These are phyloP conservation scores for Drosophila biarmipes DNA, from an alignment of 1,140 invertebrate species.

Conservation along the genomic window DNA sequence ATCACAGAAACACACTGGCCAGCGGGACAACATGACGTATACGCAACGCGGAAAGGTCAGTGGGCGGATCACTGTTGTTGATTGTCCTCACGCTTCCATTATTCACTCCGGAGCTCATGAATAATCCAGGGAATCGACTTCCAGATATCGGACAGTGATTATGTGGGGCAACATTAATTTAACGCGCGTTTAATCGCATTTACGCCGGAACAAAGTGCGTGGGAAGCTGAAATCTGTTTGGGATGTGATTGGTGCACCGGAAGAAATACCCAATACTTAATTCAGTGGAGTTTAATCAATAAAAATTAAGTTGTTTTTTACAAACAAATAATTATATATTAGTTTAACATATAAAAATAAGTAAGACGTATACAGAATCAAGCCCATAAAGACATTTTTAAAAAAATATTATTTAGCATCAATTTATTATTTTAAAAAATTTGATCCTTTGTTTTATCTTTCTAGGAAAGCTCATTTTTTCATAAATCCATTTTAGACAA, in stretches of 20 bases:
- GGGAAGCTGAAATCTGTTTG: conserved; percentile 12
- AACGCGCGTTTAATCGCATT: conserved; percentile 36
- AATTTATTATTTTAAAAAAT: too few relatives aligned
- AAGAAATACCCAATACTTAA: not conserved
- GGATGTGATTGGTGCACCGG: conserved; percentile 2
- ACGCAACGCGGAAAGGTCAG: conserved; percentile 50
- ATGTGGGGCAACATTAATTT: conserved; percentile 52
- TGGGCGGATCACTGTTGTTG: conserved; percentile 16
- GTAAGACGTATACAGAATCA: too few relatives aligned
- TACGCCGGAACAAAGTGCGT: conserved; percentile 28
- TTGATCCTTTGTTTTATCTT: too few relatives aligned
- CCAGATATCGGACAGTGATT: conserved; percentile 59
- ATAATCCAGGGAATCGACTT: conserved; percentile 50
- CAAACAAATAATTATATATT: too few relatives aligned
- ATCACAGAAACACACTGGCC: conserved; percentile 1
- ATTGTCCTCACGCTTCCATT: conserved; percentile 35
- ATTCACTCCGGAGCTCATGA: conserved; percentile 43
- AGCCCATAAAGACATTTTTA: too few relatives aligned
- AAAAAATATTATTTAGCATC: too few relatives aligned
- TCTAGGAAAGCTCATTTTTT: too few relatives aligned
- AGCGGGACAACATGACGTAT: conserved; percentile 45
- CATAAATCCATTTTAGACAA: too few relatives aligned
- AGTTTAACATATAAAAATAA: too few relatives aligned
- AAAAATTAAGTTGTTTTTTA: too few relatives aligned
- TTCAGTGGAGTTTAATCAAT: too few relatives aligned